A percentile compares a stretch with the other conserved stretches of the same genome.
These are phyloP conservation scores for Glareola pratincola DNA, from an alignment of 2,113 vertebrate genomes.

Conservation along the genomic window DNA sequence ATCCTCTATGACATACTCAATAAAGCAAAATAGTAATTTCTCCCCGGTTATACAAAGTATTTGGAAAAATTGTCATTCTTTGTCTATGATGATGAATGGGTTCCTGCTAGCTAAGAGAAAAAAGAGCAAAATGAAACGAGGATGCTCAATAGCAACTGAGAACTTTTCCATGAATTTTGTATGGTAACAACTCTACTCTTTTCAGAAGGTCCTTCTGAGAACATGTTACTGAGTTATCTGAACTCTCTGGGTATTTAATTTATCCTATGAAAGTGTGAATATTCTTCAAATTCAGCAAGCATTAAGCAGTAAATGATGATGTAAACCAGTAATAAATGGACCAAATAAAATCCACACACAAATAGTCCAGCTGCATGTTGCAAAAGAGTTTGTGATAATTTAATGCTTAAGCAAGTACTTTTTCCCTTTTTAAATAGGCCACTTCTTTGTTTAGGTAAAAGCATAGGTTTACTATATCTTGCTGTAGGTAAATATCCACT, in stretches of 20 bases:
- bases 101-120: background rate
- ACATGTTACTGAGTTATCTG: background rate
- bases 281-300: background rate
- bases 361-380: background rate
- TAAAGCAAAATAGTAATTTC: constrained; percentile 33
- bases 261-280: background rate
- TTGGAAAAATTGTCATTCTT: constrained; percentile 30
- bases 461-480: background rate
- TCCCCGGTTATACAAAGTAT: constrained; percentile 3
- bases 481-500: background rate
- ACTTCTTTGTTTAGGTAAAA: background rate
- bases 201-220: background rate
- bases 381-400: background rate
- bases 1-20: background rate
- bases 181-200: background rate
- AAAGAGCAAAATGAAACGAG: background rate
- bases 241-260: background rate
- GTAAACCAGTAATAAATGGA: background rate
- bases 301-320: background rate
- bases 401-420: background rate
- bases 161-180: background rate
- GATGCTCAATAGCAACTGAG: background rate
- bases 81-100: constrained; percentile 20
- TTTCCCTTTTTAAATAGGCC: background rate
- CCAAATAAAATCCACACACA: background rate